Evolutionary conservation across 2,888 invertebrate genomes (phyloP).

Genomic region (Trichogramma evanescens): DNA sequence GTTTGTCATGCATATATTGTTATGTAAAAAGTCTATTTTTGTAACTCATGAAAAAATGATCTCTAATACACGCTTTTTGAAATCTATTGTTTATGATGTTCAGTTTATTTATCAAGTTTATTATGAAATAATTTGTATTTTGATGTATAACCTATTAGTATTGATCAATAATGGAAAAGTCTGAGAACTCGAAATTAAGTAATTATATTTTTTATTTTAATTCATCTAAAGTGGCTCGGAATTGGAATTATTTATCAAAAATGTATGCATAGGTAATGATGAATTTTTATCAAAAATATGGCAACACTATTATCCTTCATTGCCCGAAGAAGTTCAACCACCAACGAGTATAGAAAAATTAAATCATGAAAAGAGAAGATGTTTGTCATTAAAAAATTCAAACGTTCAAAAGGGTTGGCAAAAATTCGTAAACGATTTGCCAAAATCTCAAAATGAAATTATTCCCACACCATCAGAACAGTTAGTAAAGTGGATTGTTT

Average conservation of each 20-base stretch:
- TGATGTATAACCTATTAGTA: no score
- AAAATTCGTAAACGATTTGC: conserved; percentile 18
- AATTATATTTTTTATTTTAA: neutral
- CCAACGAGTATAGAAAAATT: conserved; percentile 7
- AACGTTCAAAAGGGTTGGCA: conserved; percentile 18
- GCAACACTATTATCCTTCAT: conserved; percentile 7
- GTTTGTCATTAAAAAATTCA: conserved; percentile 18
- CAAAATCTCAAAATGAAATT: conserved; percentile 14
- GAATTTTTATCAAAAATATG: conserved; percentile 4
- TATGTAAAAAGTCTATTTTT: no score
- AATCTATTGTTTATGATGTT: no score
- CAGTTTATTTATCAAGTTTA: no score
- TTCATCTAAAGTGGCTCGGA: neutral
- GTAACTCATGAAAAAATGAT: no score
- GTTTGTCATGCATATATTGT: no score
- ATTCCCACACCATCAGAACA: conserved; percentile 11
- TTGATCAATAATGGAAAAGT: no score
- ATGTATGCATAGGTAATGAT: neutral
- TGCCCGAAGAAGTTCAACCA: neutral
- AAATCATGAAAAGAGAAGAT: conserved; percentile 4
- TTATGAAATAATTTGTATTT: no score
- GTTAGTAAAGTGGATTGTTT: neutral
- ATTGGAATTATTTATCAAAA: neutral
- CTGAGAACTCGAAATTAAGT: no score
- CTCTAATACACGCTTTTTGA: no score